Conservation (phyloP, 2,113 vertebrate genomes). For the Spermophilus dauricus region DNA sequence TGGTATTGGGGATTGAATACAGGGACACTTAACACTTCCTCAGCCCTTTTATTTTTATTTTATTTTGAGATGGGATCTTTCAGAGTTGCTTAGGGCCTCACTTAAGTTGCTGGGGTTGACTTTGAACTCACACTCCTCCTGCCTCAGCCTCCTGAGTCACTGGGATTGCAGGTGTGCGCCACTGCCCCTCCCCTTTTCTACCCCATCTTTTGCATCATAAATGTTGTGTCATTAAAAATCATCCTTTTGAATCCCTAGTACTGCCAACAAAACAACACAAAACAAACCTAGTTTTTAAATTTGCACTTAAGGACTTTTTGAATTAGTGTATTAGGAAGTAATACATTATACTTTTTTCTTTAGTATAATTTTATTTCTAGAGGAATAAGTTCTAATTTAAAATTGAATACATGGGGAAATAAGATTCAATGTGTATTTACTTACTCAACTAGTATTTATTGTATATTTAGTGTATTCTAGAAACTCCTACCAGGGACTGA, state of each 20-base stretch:
- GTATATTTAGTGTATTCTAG: background rate
- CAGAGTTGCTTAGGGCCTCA: no score
- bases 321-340: conserved; percentile 39
- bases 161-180: no score
- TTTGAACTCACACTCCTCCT: no score
- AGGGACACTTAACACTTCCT: no score
- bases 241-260: background rate
- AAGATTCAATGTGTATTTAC: conserved; percentile 21
- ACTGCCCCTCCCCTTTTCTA: no score
- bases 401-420: conserved; percentile 13
- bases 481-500: background rate
- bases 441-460: conserved; percentile 13
- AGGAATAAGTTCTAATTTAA: conserved; percentile 52
- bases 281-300: conserved; percentile 29
- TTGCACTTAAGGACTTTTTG: conserved; percentile 29
- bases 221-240: background rate
- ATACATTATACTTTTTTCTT: conserved; percentile 14
- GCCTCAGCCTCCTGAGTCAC: no score
- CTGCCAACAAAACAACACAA: background rate
- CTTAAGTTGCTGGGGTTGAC: no score
- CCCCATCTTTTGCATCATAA: conserved; percentile 1
- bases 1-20: no score
- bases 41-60: no score
- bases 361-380: conserved; percentile 47
- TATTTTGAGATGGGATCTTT: no score